Base-by-base conservation (phyloP, 2,113 vertebrate species). In the Empidonax alnorum region DNA sequence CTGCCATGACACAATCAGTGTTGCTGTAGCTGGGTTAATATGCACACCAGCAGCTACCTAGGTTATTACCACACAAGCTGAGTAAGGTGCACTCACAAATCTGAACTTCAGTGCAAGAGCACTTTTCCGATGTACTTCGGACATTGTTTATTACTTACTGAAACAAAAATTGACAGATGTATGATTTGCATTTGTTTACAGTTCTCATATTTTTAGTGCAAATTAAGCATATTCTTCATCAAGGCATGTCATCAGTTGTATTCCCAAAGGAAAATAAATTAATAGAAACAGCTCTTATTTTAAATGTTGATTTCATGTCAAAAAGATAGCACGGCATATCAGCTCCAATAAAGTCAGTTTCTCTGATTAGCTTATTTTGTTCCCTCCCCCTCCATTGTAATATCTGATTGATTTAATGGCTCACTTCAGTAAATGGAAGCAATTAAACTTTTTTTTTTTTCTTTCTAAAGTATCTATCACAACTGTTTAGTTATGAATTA, bases 301-400 rank as follows among this genome's bases (percentile, higher is more conserved):
- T 78, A 96, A 89, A 95, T 73, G 71, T 31, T 93, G 42, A 92
- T 90, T 93, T 94, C 87, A 91, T 93, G 84, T 90, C 50, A 93
- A 59, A 97, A 91, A 90, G 58, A 69, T 31, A 10, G 47, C 74
- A 73, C 61, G 87, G 91, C 58, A 21, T 16, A 83, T 33, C 25
- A 80, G 44, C 63, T 65, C 31, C 52, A 94, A 30, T 52, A 50
- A 85, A 90, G 89, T 58, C 78, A 58, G 39, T 44, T 80, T 81
- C 39, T 56, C 35, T 67, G n/a, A 87, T 87, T 82, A 96, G 30
- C n/a, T 87, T 52, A 77, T 49, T 72, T 81, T 69, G 4, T 27
- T 84, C 55, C 50, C 8, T 50, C 41, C 63, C 6, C 46, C 46
- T 37, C 37, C 30, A 50, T 20, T 68, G 35, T 53, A 71, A 27